Evolutionary conservation across 92 coral and sea anemone species (phyloP), one percentile per base, ranked within the genome.

Genomic region (Phymanthus crucifer): DNA sequence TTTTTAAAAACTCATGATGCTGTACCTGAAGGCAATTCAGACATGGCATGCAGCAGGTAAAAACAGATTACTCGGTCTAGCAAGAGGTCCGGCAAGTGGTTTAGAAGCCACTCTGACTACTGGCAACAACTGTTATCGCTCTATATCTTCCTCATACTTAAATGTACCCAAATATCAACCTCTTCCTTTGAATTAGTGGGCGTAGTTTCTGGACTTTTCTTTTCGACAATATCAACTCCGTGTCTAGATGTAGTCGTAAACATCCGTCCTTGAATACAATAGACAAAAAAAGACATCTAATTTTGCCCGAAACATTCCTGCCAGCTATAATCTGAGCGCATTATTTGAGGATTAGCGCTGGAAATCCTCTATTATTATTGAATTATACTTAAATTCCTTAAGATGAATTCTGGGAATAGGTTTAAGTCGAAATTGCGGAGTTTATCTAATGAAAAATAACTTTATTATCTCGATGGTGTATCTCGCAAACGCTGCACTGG

Each of bases 141-240:
- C 68, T 61, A 6, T 61, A 61, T 61, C 68, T 61, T 61, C 5
- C 14, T 27, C 14, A 14, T 13, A 33, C 29, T 2, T n/a, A 27
- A 9, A 12, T 61, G 10, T 13, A 14, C 4, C 32, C 34, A 7
- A 61, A 61, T 61, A 61, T 61, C 36, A 27, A 8, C 34, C 11
- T 61, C 68, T 61, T 29, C 68, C 68, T 7, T 7, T 61, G 29
- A 61, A 61, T 61, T 61, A 29, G 68, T 61, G 68, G 68, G 68
- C 68, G 68, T 61, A 27, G 29, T 7, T 61, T 27, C 10, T 61
- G 68, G 29, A 17, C 10, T 24, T 61, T 61, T 61, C 17, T 24
- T 61, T 61, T 29, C 33, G 12, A 61, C 33, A 12, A 61, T 29
- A 61, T 61, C 68, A 27, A n/a, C 68, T 61, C 64, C 27, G 64